Evolutionary conservation across 1,140 invertebrate genomes (phyloP), one percentile per base, ranked within the genome.

Genomic region (Caenorhabditis tropicalis): DNA sequence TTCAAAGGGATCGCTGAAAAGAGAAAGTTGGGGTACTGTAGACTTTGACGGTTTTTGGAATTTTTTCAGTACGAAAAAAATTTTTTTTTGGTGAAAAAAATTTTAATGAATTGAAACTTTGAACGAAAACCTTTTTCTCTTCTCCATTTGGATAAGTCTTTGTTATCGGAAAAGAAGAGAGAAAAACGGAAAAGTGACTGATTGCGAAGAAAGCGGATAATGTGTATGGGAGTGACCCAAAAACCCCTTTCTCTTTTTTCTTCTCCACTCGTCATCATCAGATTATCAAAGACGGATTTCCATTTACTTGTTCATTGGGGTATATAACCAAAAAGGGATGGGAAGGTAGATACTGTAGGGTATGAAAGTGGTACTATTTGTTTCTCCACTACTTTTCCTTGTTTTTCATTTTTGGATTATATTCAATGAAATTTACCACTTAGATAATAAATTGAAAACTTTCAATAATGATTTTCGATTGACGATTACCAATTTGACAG

Each of bases 221-320:
- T 65, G 21, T n/a, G 19, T 51, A 4, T 74, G 65, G 29, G 65
- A 74, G 65, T 74, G 65, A 74, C 65, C 65, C 65, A 74, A 74
- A 74, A 74, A 74, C 65, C 33, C 36, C 29, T 29, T 43, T 33
- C 7, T 12, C n/a, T 74, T 74, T 74, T 36, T 74, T 29, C 39
- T 36, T 60, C 19, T 46, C 19, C 31, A 36, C 21, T 70, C 60
- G 2, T 39, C 24, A 16, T 70, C 33, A 7, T 33, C 31, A 29
- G n/a, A n/a, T n/a, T n/a, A n/a, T n/a, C n/a, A n/a, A n/a, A n/a
- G n/a, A n/a, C n/a, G n/a, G n/a, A n/a, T n/a, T n/a, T n/a, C n/a
- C n/a, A n/a, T n/a, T n/a, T n/a, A n/a, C n/a, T n/a, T n/a, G n/a
- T n/a, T n/a, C n/a, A n/a, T n/a, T n/a, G n/a, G n/a, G n/a, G n/a